Evolutionary conservation across 2,113 vertebrate genomes (phyloP), one percentile per base, ranked within the genome.

Genomic region (Podilymbus podiceps): DNA sequence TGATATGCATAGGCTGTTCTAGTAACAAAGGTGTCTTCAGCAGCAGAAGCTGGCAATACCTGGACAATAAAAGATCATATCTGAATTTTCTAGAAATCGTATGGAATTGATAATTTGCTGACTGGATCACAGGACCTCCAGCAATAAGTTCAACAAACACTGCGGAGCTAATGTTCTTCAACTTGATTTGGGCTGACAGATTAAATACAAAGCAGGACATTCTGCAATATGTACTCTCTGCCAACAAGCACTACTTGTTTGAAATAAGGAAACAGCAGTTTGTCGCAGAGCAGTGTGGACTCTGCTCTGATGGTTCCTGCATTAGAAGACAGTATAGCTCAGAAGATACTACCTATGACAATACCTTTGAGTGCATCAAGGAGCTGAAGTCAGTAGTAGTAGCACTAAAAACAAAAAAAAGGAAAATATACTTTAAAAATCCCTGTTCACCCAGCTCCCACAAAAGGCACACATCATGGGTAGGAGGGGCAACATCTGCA

Each of bases 341-440:
- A 67, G 90, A 79, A 85, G 87, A 81, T 59, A 71, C 67, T 77
- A 53, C 33, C 59, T 72, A 13, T 58, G 35, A 90, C 76, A 97
- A 96, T 98, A 99, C 99, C 98, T 99, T 98, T 74, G 97, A 93
- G 47, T 98, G 97, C 95, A 97, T 97, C 53, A 99, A 91, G 52
- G 98, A 98, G 68, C 95, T 97, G 66, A 98, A 95, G 79, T 98
- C 98, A 87, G 97, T 95, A 73, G 98, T 97, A 18, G 98, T 93
- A 33, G 97, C 96, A 92, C 98, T 98, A 77, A 86, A 98, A 97
- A 77, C 85, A 90, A 90, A 97, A 59, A 80, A 94, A 94, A 96
- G 90, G 60, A 83, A 94, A 73, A 92, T 30, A 52, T 49, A 58
- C 53, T 95, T 94, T 93, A 68, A 85, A 94, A 92, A 79, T 30